These are phyloP conservation scores for Linnaemya tessellans DNA, from an alignment of 2,888 invertebrate genomes.

Conservation along the genomic window DNA sequence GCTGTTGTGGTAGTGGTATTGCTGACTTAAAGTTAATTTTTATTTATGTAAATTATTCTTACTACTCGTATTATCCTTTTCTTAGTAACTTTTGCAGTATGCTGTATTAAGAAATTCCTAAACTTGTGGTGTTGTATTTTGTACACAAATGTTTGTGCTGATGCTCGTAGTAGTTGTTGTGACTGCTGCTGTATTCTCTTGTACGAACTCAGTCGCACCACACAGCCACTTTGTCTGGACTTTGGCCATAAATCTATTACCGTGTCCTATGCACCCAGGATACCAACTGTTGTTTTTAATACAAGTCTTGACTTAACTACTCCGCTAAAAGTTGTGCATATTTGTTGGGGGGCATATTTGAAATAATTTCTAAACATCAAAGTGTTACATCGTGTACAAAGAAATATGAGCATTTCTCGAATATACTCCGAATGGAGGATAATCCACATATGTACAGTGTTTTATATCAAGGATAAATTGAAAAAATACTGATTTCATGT, in stretches of 20 bases:
- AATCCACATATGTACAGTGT: constrained; percentile 13
- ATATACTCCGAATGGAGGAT: neutral
- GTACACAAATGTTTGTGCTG: constrained; percentile 49
- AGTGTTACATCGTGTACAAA: constrained; percentile 75
- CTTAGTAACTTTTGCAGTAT: constrained; percentile 26
- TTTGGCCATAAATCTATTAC: constrained; percentile 80
- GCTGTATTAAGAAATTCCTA: constrained; percentile 59
- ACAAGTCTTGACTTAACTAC: constrained; percentile 59
- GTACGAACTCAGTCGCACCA: constrained; percentile 74
- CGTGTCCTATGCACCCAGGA: constrained; percentile 72
- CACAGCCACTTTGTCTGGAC: constrained; percentile 82
- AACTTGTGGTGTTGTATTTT: constrained; percentile 62
- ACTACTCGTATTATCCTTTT: constrained; percentile 34
- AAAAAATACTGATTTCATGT: neutral
- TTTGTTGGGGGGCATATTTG: constrained; percentile 69
- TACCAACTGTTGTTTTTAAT: constrained; percentile 73
- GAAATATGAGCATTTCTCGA: constrained; percentile 30
- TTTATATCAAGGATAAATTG: neutral
- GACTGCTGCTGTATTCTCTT: constrained; percentile 48
- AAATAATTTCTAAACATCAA: constrained; percentile 79
- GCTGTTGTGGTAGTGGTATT: constrained; percentile 36
- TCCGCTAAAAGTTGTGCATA: constrained; percentile 56
- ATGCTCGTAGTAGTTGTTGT: neutral
- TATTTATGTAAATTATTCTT: constrained; percentile 64
- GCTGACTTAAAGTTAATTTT: constrained; percentile 58